Percentiles rank a stretch among this genome's conserved stretches.
Evolutionary conservation across 2,113 vertebrate species (phyloP).

Genomic region (Elephas maximus): DNA sequence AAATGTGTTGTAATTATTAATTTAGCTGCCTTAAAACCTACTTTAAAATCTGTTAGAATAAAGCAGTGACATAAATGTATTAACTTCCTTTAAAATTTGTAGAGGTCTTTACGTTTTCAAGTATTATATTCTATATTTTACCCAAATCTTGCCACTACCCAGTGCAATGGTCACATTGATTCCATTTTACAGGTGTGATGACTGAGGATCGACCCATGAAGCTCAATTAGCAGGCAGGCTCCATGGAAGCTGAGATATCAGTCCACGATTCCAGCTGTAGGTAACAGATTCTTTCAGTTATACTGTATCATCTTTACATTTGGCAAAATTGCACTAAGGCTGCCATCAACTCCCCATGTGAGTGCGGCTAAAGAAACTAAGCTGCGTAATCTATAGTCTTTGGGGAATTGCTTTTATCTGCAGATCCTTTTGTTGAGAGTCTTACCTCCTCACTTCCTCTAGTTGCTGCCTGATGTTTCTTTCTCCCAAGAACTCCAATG

Average conservation of each 20-base stretch:
- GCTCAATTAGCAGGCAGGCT: background rate
- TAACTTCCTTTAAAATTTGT: slow-evolving; percentile 26
- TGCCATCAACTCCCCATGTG: background rate
- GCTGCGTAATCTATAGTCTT: background rate
- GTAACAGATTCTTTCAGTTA: background rate
- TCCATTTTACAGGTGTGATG: background rate
- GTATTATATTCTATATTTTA: background rate
- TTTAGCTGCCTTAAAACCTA: background rate
- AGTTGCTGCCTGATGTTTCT: background rate
- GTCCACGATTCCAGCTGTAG: background rate
- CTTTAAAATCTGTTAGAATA: slow-evolving; percentile 8
- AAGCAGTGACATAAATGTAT: background rate
- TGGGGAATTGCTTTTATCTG: slow-evolving; percentile 18
- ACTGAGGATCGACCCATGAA: background rate
- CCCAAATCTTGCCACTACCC: background rate
- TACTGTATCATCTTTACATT: background rate
- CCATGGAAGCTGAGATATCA: background rate
- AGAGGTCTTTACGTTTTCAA: background rate
- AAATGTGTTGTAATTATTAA: slow-evolving; percentile 1
- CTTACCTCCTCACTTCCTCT: background rate
- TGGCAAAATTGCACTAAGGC: slow-evolving; percentile 3
- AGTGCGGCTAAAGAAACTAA: background rate
- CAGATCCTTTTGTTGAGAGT: background rate
- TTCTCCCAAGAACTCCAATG: background rate
- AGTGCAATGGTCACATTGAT: background rate